Evolutionary conservation across 1,140 invertebrate species (phyloP), one percentile per base, ranked within the genome.

Genomic region (Acyrthosiphon pisum): DNA sequence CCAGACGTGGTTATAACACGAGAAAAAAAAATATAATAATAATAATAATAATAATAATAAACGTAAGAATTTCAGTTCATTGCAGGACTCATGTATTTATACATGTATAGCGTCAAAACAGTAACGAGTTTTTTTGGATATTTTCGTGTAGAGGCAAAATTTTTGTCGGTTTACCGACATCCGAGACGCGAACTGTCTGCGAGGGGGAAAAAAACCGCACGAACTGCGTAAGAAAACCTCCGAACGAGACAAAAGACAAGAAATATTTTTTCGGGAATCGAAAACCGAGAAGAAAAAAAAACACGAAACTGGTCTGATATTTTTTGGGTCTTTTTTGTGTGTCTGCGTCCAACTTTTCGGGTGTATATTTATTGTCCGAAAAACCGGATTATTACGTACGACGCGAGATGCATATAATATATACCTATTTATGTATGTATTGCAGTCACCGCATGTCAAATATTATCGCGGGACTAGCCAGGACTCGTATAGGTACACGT

Each of bases 311-410:
- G 76, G 81, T 93, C 44, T 93, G 53, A 50, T 84, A 90, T 93
- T 93, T 83, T 93, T 53, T 22, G 91, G 48, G 35, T 30, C 8
- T 81, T 93, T 91, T 83, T 83, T 46, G n/a, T 83, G 35, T 86
- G 68, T 93, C 91, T 76, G 60, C 48, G 35, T 53, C 26, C 26
- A 37, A 91, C 41, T 84, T 93, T 86, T 93, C 91, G 81, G 91
- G 48, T 84, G 91, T 93, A 93, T 93, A 86, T 93, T 56, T 92
- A 92, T 83, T 93, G 91, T 93, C 81, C 68, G 90, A 92, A 93
- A 93, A 93, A 93, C 91, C 91, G 81, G 91, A 93, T 93, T 76
- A 76, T 76, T 93, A 53, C 48, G 26, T 35, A 26, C n/a, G 37
- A 76, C 37, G 30, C 53, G 30, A 14, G 37, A 6, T 76, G 84